A percentile compares a stretch with the other conserved stretches of the same genome.
phyloP scores from a whole-genome alignment of 2,888 invertebrate species.

The Scaptomyza flava region DNA sequence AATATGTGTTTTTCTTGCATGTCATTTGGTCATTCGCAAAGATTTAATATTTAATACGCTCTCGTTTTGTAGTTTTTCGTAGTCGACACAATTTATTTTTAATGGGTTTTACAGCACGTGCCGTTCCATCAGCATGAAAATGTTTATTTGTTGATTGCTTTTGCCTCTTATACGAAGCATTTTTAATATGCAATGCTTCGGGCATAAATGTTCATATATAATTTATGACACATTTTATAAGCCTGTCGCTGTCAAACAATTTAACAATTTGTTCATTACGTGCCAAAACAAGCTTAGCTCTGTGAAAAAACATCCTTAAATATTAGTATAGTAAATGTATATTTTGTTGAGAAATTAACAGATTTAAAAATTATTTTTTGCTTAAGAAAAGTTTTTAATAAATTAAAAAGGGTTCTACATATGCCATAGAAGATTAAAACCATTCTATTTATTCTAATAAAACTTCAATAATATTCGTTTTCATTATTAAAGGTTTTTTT shows the following conservation, averaged over 20 bases:
- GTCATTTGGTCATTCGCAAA: slow-evolving; percentile 71
- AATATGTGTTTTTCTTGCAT: slow-evolving; percentile 64
- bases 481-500: no score
- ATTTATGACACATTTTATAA: slow-evolving; percentile 54
- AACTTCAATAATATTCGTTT: no score
- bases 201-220: slow-evolving; percentile 27
- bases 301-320: background rate
- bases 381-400: no score
- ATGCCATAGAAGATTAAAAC: no score
- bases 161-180: slow-evolving; percentile 34
- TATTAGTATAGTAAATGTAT: background rate
- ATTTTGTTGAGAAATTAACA: background rate
- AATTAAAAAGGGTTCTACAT: no score
- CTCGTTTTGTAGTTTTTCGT: slow-evolving; percentile 19
- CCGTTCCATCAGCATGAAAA: slow-evolving; percentile 42
- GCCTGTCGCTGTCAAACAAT: slow-evolving; percentile 52
- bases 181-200: slow-evolving; percentile 30
- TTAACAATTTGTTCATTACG: slow-evolving; percentile 23
- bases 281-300: slow-evolving; percentile 12
- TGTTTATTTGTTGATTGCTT: slow-evolving; percentile 59
- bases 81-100: slow-evolving; percentile 54
- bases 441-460: no score
- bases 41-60: slow-evolving; percentile 64
- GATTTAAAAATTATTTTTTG: no score
- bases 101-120: slow-evolving; percentile 76